phyloP scores from a whole-genome alignment of 92 coral and sea anemone species.

The Epizoanthus ramosus region DNA sequence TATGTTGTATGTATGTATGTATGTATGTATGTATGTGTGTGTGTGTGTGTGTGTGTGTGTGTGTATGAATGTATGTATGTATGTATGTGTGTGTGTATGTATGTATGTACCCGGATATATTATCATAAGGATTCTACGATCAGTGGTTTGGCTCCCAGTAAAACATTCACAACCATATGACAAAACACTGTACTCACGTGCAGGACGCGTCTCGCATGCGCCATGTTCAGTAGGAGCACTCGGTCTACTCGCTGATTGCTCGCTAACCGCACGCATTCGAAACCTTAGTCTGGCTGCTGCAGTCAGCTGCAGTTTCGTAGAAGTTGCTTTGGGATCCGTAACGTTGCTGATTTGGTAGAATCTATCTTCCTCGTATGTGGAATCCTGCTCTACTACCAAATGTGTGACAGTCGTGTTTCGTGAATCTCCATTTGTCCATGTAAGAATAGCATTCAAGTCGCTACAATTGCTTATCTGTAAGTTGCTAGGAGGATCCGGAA shows the following conservation, averaged over 20 bases:
- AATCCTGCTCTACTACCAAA: slow-evolving; percentile 7
- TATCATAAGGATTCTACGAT: too few species aligned
- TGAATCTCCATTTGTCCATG: background rate
- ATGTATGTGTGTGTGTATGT: too few species aligned
- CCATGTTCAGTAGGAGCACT: slow-evolving; percentile 2
- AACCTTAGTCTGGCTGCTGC: background rate
- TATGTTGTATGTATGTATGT: too few species aligned
- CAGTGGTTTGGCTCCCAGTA: too few species aligned
- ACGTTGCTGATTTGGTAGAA: slow-evolving; percentile 5
- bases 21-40: too few species aligned
- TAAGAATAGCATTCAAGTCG: background rate
- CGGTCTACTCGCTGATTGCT: background rate
- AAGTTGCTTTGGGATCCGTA: slow-evolving; percentile 7
- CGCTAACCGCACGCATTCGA: slow-evolving; percentile 5
- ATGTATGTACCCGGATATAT: too few species aligned
- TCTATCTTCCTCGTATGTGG: background rate
- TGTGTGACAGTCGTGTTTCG: background rate
- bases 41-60: too few species aligned
- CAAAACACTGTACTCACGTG: background rate
- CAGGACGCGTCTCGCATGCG: background rate
- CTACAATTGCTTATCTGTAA: slow-evolving; percentile 5
- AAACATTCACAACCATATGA: background rate
- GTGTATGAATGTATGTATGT: too few species aligned
- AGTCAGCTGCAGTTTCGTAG: background rate
- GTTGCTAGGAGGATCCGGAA: slow-evolving; percentile 14